A percentile compares a stretch with the other conserved stretches of the same genome.
Conservation (phyloP, 2,888 invertebrate genomes). For the Scelioninae gen. 2 region DNA sequence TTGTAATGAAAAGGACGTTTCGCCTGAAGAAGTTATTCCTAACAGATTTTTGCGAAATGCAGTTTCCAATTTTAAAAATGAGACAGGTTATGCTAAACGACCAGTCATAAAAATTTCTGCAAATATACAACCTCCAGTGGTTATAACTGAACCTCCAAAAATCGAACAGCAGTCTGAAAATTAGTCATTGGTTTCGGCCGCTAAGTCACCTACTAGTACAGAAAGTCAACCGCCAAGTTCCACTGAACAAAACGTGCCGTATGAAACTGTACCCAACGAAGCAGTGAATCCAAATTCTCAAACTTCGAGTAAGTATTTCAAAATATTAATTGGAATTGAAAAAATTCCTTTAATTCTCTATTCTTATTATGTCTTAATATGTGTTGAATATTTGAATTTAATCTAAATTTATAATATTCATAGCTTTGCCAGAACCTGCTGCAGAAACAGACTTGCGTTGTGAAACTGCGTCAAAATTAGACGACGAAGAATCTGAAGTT, state of each 20-base stretch:
- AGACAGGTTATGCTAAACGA: slow-evolving; percentile 88
- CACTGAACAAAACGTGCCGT: slow-evolving; percentile 25
- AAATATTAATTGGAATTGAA: slow-evolving; percentile 29
- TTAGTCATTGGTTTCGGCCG: background rate
- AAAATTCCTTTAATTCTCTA: no score
- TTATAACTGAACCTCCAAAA: slow-evolving; percentile 19
- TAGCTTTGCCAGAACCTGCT: slow-evolving; percentile 64
- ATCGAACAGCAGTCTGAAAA: slow-evolving; percentile 24
- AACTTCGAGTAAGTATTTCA: slow-evolving; percentile 53
- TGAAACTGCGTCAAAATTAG: slow-evolving; percentile 66
- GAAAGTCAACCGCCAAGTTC: slow-evolving; percentile 17
- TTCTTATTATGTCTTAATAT: background rate
- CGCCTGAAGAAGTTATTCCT: slow-evolving; percentile 94
- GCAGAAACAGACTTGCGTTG: slow-evolving; percentile 54
- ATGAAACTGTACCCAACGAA: slow-evolving; percentile 49
- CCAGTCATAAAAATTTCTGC: slow-evolving; percentile 67
- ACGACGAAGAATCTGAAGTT: slow-evolving; percentile 72
- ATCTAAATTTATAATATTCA: slow-evolving; percentile 8
- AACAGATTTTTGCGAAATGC: slow-evolving; percentile 93
- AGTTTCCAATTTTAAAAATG: slow-evolving; percentile 92
- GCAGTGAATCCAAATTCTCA: slow-evolving; percentile 54
- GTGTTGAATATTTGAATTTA: background rate
- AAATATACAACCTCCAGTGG: slow-evolving; percentile 26
- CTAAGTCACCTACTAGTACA: slow-evolving; percentile 14
- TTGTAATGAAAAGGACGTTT: slow-evolving; percentile 93